Base-by-base conservation (phyloP, 2,797 vertebrate species). In the Tachyglossus aculeatus region DNA sequence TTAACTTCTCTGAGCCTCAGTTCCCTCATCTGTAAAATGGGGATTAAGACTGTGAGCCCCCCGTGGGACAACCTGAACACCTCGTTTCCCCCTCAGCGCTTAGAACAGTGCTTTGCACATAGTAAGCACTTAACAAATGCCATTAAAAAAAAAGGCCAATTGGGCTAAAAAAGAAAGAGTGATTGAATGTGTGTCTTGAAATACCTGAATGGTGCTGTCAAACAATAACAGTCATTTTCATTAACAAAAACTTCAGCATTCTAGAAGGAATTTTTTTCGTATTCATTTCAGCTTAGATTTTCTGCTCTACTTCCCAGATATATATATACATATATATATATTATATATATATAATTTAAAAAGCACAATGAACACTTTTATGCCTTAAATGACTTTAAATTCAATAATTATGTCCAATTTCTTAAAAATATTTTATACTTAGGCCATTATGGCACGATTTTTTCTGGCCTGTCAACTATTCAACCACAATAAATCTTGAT, bases 121-220 rank as follows among this genome's bases (percentile, higher is more conserved):
- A n/a, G n/a, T n/a, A n/a, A n/a, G n/a, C n/a, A n/a, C n/a, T n/a
- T n/a, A n/a, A n/a, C n/a, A n/a, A n/a, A n/a, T n/a, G n/a, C n/a
- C n/a, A n/a, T n/a, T n/a, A n/a, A n/a, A n/a, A n/a, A n/a, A n/a
- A n/a, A 67, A 74, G 82, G 57, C 16, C 60, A 80, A 71, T 7
- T 1, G 58, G 61, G n/a, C 61, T 71, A 75, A 5, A 64, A 81
- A 74, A 83, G 48, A 52, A 5, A 61, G 4, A 11, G 1, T 64
- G 47, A 71, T 29, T 24, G 69, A 80, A 78, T 55, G 38, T 13
- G 32, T 16, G 19, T 27, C 72, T 80, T 71, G 51, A 65, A 40
- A 62, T 72, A 74, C 73, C 29, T 56, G 71, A 67, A 33, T 73
- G 81, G 72, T 6, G 70, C 61, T 75, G 18, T 78, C 64, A 71